These are phyloP conservation scores for Rhadinocentrus ornatus DNA, from an alignment of 2,797 vertebrate genomes.

Conservation along the genomic window DNA sequence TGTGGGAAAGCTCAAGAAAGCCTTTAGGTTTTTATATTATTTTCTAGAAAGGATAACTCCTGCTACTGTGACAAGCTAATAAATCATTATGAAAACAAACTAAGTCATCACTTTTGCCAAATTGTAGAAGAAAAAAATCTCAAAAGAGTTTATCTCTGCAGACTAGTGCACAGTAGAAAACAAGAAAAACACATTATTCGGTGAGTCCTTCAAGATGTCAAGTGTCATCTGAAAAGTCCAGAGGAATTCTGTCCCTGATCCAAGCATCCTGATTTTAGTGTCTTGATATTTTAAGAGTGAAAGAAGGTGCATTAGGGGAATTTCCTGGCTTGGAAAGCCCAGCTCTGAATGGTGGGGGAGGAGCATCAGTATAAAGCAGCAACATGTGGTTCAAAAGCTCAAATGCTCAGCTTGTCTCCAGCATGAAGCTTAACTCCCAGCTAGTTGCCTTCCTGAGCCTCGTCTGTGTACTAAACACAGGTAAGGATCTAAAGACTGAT, in stretches of 20 bases:
- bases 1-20: constrained; percentile 21
- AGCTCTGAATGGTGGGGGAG: constrained; percentile 38
- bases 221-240: constrained; percentile 5
- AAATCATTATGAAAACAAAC: not conserved
- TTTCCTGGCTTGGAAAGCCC: constrained; percentile 77
- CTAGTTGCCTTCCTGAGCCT: constrained; percentile 49
- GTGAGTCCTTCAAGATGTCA: constrained; percentile 9
- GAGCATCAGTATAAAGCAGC: constrained; percentile 59
- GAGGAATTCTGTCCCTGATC: constrained; percentile 47
- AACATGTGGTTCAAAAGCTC: constrained; percentile 39
- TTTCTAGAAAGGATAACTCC: constrained; percentile 4
- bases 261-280: constrained; percentile 30
- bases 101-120: not conserved
- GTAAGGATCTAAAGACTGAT: constrained; percentile 48
- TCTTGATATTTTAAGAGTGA: not conserved
- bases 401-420: constrained; percentile 42
- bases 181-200: constrained; percentile 19
- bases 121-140: not conserved
- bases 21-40: constrained; percentile 6
- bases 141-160: not conserved
- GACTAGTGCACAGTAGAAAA: constrained; percentile 2
- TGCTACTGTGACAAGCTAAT: not conserved
- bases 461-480: constrained; percentile 63
- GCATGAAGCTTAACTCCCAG: constrained; percentile 58
- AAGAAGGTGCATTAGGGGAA: constrained; percentile 56